Percentiles rank a stretch among this genome's conserved stretches.
phyloP scores from a whole-genome alignment of 2,797 vertebrate genomes.

The Lagocephalus sceleratus region DNA sequence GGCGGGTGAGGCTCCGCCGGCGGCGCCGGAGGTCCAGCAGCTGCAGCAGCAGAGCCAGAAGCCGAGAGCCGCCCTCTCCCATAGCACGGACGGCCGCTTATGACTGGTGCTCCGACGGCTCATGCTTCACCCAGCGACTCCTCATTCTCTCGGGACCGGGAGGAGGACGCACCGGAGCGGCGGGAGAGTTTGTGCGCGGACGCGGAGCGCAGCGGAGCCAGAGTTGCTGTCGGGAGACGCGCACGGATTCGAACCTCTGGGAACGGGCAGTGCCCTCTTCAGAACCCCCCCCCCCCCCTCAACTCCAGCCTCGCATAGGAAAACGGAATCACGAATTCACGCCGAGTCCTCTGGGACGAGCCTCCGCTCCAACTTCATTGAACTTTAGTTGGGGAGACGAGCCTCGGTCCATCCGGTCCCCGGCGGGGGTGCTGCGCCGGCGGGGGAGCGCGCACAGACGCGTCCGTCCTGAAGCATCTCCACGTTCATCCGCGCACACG shows the following conservation, averaged over 20 bases:
- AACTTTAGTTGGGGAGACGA: slow-evolving; percentile 45
- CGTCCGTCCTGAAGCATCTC: slow-evolving; percentile 38
- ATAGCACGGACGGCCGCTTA: slow-evolving; percentile 91
- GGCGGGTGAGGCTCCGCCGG: slow-evolving; percentile 60
- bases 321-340: too few relatives aligned
- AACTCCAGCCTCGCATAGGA: background rate
- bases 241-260: slow-evolving; percentile 9
- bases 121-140: slow-evolving; percentile 92
- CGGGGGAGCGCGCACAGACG: slow-evolving; percentile 1
- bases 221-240: background rate
- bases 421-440: slow-evolving; percentile 34
- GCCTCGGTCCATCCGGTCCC: slow-evolving; percentile 17
- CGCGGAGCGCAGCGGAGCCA: too few relatives aligned
- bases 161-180: slow-evolving; percentile 29
- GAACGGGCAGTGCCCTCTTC: slow-evolving; percentile 23
- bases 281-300: background rate
- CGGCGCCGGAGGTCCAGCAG: slow-evolving; percentile 64
- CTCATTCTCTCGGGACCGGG: slow-evolving; percentile 84
- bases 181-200: slow-evolving; percentile 1
- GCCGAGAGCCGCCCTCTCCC: slow-evolving; percentile 88
- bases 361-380: slow-evolving; percentile 25
- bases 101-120: slow-evolving; percentile 88
- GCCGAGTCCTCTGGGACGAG: background rate
- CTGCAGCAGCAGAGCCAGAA: slow-evolving; percentile 74
- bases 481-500: slow-evolving; percentile 17